Base-by-base conservation (phyloP, 2,797 vertebrate species). In the Oreochromis mossambicus region DNA sequence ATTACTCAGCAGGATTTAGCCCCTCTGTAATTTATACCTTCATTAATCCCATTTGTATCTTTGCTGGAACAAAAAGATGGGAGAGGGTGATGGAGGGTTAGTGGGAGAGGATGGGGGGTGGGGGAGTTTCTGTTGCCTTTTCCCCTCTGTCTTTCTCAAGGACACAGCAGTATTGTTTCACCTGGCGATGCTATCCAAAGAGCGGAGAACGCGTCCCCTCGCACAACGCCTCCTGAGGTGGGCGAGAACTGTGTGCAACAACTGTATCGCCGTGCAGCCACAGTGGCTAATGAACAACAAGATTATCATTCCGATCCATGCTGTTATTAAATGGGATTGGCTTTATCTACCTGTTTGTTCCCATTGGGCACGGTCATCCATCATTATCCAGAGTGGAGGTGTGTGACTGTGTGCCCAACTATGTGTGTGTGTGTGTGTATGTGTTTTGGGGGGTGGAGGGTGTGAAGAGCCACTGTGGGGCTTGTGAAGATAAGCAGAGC, bases 401-500 rank as follows among this genome's bases (percentile, higher is more conserved):
- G 92, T 89, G 89, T 87, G 87, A 73, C 50, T 87, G 83, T 79
- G 83, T 85, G 83, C 77, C 36, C 54, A 14, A 21, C 56, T 82
- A 19, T 78, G 55, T 58, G 78, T 70, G 85, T 48, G 81, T 77
- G 83, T 84, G 61, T 66, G 54, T 66, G 83, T 46, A 80, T 77
- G 84, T 83, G 58, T 70, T 32, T 68, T 82, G 61, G 50, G 80
- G 55, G 78, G 63, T 32, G 29, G 61, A 10, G 36, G 12, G 21
- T 7, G 17, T 2, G 87, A 88, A 89, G 93, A 92, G 90, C 83
- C 93, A 93, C 91, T 91, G 92, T 94, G 94, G 92, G 93, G 87
- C 91, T 94, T 91, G 93, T 95, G 95, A 96, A 95, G 95, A 96
- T 96, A 96, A 97, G 96, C 96, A 96, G 94, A 96, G 89, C 83